phyloP scores from a whole-genome alignment of 1,140 invertebrate species.

The Eubasilissa regina region DNA sequence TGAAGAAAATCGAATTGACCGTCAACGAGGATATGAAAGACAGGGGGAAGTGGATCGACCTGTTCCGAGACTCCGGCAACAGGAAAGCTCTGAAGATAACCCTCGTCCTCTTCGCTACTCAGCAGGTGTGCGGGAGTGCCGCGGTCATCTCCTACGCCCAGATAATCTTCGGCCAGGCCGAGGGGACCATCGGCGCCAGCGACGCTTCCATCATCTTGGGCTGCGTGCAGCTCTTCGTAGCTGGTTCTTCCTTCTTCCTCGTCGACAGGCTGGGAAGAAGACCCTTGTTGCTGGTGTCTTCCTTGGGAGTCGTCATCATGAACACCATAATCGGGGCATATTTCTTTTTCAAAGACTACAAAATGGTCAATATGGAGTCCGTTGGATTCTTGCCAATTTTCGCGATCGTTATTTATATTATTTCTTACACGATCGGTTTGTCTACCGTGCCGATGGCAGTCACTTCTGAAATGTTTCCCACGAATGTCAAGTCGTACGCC shows the following conservation, averaged over 20 bases:
- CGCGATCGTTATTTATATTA: conserved; percentile 80
- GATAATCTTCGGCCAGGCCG: conserved; percentile 77
- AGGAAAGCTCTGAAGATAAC: conserved; percentile 77
- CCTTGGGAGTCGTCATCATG: conserved; percentile 71
- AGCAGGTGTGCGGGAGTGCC: conserved; percentile 84
- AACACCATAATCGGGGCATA: conserved; percentile 75
- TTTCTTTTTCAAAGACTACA: conserved; percentile 69
- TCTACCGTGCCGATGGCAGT: conserved; percentile 82
- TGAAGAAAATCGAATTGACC: conserved; percentile 76
- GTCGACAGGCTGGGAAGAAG: conserved; percentile 83
- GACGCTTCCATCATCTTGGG: conserved; percentile 78
- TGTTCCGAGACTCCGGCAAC: conserved; percentile 76
- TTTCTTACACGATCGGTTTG: conserved; percentile 80
- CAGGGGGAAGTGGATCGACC: conserved; percentile 72
- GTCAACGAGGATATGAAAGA: conserved; percentile 73
- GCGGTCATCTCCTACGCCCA: conserved; percentile 83
- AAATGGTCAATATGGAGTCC: conserved; percentile 62
- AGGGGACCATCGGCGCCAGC: conserved; percentile 68
- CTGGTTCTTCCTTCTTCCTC: conserved; percentile 75
- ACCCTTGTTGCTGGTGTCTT: conserved; percentile 78
- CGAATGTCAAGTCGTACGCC: conserved; percentile 79
- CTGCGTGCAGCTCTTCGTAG: conserved; percentile 77
- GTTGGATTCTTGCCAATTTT: conserved; percentile 77
- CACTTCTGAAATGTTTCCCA: conserved; percentile 83
- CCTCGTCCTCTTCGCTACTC: conserved; percentile 78